A percentile compares a stretch with the other conserved stretches of the same genome.
Evolutionary conservation across 1,140 invertebrate genomes (phyloP).

Genomic region (Drosophila sp.): DNA sequence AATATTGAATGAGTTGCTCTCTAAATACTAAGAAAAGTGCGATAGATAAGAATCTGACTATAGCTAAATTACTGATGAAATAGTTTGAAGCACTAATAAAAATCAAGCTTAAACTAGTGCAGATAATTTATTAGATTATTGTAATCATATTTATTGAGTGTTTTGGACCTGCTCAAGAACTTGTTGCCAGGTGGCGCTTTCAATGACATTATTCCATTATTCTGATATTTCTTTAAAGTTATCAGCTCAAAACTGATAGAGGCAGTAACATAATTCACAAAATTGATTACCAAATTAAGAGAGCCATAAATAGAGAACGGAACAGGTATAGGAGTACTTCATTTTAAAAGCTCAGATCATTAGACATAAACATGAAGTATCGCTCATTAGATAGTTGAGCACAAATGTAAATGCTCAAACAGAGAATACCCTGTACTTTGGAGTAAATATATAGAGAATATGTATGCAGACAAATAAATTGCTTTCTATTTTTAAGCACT

Average conservation of each 20-base stretch:
- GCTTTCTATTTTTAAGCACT: no score
- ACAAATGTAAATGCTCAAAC: not conserved
- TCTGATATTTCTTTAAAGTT: no score
- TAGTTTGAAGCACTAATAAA: slow-evolving; percentile 13
- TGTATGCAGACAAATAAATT: no score
- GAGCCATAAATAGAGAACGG: slow-evolving; percentile 7
- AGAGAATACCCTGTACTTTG: not conserved
- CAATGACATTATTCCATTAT: slow-evolving; percentile 6
- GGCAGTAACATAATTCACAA: slow-evolving; percentile 21
- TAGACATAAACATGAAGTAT: not conserved
- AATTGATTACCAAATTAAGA: not conserved
- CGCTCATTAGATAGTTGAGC: not conserved
- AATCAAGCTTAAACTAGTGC: slow-evolving; percentile 27
- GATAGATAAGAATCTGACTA: slow-evolving; percentile 26
- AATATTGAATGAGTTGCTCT: slow-evolving; percentile 5
- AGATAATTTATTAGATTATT: slow-evolving; percentile 47
- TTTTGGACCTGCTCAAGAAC: not conserved
- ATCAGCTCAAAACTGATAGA: slow-evolving; percentile 25
- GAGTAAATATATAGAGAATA: no score
- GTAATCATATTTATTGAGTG: slow-evolving; percentile 11
- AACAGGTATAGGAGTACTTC: slow-evolving; percentile 1
- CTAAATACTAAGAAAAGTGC: not conserved
- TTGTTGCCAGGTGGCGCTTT: slow-evolving; percentile 23
- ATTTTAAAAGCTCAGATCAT: slow-evolving; percentile 13
- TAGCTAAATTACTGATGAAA: slow-evolving; percentile 23